These are phyloP conservation scores for Zonitis immaculata DNA, from an alignment of 2,888 invertebrate species.

Conservation along the genomic window DNA sequence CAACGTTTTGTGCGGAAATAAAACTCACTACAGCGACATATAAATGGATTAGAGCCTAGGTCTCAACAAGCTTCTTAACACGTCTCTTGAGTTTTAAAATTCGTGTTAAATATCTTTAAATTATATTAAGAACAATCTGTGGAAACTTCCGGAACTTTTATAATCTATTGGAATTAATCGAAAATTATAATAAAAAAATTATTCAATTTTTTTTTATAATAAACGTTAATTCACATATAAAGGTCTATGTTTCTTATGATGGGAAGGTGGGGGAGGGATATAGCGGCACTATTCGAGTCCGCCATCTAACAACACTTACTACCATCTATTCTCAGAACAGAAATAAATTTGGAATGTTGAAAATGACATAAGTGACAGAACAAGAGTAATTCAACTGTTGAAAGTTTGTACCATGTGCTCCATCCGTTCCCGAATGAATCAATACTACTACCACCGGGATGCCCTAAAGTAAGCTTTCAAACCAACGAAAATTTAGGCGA, in stretches of 20 bases:
- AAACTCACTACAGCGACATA: neutral
- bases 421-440: slow-evolving; percentile 24
- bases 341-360: slow-evolving; percentile 11
- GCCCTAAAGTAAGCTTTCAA: slow-evolving; percentile 26
- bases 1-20: neutral
- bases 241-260: no score
- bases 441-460: slow-evolving; percentile 20
- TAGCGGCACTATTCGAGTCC: no score
- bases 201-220: no score
- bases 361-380: slow-evolving; percentile 13
- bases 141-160: no score
- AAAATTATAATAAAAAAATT: no score
- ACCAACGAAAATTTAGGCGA: slow-evolving; percentile 19
- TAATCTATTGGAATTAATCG: no score
- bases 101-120: neutral
- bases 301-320: neutral
- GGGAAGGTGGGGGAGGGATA: no score
- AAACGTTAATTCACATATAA: no score
- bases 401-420: slow-evolving; percentile 20
- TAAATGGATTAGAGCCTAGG: neutral
- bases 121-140: no score
- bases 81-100: neutral
- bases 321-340: neutral
- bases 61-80: neutral
- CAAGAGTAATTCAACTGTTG: slow-evolving; percentile 13